Base-by-base conservation (phyloP, 92 coral and sea anemone species). In the Pocillopora meandrina region DNA sequence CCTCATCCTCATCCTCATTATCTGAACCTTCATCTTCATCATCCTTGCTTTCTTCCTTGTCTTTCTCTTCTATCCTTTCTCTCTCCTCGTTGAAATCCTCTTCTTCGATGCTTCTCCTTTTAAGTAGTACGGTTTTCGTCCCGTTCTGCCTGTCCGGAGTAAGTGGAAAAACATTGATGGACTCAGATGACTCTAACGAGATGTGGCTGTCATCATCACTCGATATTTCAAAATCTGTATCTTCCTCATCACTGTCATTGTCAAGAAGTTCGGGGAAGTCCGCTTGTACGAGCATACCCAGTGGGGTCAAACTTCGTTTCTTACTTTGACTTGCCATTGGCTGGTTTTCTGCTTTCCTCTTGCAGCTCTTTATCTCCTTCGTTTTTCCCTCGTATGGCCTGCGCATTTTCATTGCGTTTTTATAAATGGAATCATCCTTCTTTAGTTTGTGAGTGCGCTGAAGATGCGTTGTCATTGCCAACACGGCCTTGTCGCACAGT, bases 381-480 rank as follows among this genome's bases (percentile, higher is more conserved):
- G n/a, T n/a, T n/a, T n/a, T n/a, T n/a, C n/a, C n/a, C n/a, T n/a
- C n/a, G n/a, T n/a, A n/a, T n/a, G n/a, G n/a, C n/a, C n/a, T n/a
- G n/a, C n/a, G n/a, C n/a, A n/a, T n/a, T n/a, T n/a, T n/a, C n/a
- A n/a, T n/a, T n/a, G n/a, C n/a, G n/a, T n/a, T n/a, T n/a, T n/a
- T n/a, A n/a, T n/a, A n/a, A n/a, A n/a, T 15, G 33, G 78, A 60
- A 23, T 33, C 67, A 35, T 77, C 34, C 60, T 34, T 61, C n/a
- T 61, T 62, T 34, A 77, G 81, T 5, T 77, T 77, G 81, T 77
- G 81, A 23, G 70, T 26, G 68, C 70, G 67, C 81, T 77, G 71
- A 60, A 77, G 70, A 62, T 77, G 69, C 57, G 81, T 77, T 77
- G 71, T 77, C 66, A 76, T 35, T 15, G 58, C 67, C 33, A 62